These are phyloP conservation scores for Argya squamiceps DNA, from an alignment of 2,797 vertebrate species.

Conservation along the genomic window DNA sequence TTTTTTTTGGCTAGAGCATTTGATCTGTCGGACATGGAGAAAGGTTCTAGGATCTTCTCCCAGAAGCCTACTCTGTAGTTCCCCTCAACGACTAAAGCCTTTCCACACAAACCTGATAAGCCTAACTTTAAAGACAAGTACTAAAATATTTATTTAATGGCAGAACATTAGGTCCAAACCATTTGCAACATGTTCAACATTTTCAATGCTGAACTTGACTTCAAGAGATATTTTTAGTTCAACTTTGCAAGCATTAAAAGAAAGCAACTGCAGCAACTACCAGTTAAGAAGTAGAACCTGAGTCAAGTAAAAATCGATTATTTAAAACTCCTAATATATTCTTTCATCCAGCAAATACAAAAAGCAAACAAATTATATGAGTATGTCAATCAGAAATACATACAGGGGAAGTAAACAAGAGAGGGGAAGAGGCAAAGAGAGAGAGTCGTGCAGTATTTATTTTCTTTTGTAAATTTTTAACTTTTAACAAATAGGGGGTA, in stretches of 20 bases:
- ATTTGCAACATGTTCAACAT: background rate
- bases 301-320: slow-evolving; percentile 20
- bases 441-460: background rate
- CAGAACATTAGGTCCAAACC: background rate
- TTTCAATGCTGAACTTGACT: background rate
- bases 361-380: background rate
- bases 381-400: background rate
- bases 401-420: background rate
- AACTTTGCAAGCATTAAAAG: background rate
- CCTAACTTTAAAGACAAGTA: background rate
- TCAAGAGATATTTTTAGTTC: slow-evolving; percentile 1
- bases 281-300: background rate
- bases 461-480: slow-evolving; percentile 12
- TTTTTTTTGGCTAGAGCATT: background rate
- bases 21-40: rapidly evolving
- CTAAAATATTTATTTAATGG: background rate
- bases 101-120: rapidly evolving
- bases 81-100: rapidly evolving
- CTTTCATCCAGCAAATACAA: background rate
- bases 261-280: background rate
- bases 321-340: background rate
- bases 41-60: background rate
- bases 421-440: background rate
- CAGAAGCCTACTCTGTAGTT: background rate
- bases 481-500: background rate